phyloP scores from a whole-genome alignment of 1,140 invertebrate species.

The Eriocheir sinensis region DNA sequence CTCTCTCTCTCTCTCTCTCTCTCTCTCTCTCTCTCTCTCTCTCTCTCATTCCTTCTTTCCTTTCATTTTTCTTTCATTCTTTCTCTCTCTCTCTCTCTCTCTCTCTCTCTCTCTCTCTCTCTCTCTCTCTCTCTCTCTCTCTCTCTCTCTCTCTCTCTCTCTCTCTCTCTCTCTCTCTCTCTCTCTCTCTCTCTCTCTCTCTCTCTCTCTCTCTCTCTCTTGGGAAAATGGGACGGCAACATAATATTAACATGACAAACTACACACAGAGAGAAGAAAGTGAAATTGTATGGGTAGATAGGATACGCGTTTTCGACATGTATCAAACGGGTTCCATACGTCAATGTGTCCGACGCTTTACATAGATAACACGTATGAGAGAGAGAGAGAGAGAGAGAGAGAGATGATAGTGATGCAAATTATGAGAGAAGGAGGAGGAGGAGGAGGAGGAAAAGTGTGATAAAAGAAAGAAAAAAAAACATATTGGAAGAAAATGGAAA shows the following conservation, averaged over 20 bases:
- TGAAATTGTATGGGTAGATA: not conserved
- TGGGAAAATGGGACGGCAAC: too few relatives aligned
- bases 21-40: too few relatives aligned
- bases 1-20: too few relatives aligned
- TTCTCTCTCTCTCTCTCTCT: too few relatives aligned
- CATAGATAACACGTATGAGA: not conserved
- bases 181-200: not conserved
- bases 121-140: too few relatives aligned
- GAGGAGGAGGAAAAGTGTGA: not conserved
- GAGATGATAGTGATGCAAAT: too few relatives aligned
- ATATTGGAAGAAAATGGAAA: not conserved
- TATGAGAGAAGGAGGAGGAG: not conserved
- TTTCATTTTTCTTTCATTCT: too few relatives aligned
- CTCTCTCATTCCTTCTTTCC: too few relatives aligned
- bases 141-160: not conserved
- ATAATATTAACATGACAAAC: too few relatives aligned
- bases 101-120: too few relatives aligned
- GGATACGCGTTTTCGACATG: not conserved
- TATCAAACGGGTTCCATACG: not conserved
- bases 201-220: constrained; percentile 22
- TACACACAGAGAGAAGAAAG: too few relatives aligned
- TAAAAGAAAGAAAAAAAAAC: not conserved
- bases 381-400: constrained; percentile 46
- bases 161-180: not conserved
- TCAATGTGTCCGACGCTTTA: not conserved